A percentile compares a stretch with the other conserved stretches of the same genome.
Evolutionary conservation across 2,888 invertebrate species (phyloP).

Genomic region (Diarsia dahlii): DNA sequence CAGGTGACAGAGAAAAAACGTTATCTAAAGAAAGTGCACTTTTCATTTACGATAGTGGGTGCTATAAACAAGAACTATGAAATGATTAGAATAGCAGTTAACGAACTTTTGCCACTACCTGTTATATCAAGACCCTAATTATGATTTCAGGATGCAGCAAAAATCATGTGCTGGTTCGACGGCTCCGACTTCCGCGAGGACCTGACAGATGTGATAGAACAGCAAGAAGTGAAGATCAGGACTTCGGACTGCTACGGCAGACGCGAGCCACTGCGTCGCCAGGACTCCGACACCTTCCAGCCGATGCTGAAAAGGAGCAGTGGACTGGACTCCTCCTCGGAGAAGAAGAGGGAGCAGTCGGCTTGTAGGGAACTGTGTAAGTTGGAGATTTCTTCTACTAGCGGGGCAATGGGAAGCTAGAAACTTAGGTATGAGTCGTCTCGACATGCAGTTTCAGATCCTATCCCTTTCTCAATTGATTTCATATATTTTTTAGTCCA

Average conservation of each 20-base stretch:
- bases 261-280: constrained; percentile 76
- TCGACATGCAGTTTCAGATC: not conserved
- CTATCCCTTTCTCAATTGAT: not conserved
- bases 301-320: constrained; percentile 86
- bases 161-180: constrained; percentile 88
- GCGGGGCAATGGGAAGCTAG: not conserved
- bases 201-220: constrained; percentile 87
- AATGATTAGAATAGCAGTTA: too few relatives aligned
- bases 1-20: not conserved
- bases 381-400: constrained; percentile 54
- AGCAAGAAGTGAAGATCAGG: constrained; percentile 86
- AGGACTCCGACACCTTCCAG: constrained; percentile 85
- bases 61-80: not conserved
- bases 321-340: constrained; percentile 83
- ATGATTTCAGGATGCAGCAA: constrained; percentile 83
- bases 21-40: not conserved
- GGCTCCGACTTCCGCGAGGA: constrained; percentile 88
- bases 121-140: not conserved
- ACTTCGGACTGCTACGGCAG: constrained; percentile 82
- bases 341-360: constrained; percentile 80
- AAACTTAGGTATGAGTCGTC: not conserved
- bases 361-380: constrained; percentile 83
- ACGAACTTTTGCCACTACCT: too few relatives aligned
- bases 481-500: too few relatives aligned
- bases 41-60: not conserved